Evolutionary conservation across 2,797 vertebrate species (phyloP), one percentile per base, ranked within the genome.

Genomic region (Sebastolobus alascanus): DNA sequence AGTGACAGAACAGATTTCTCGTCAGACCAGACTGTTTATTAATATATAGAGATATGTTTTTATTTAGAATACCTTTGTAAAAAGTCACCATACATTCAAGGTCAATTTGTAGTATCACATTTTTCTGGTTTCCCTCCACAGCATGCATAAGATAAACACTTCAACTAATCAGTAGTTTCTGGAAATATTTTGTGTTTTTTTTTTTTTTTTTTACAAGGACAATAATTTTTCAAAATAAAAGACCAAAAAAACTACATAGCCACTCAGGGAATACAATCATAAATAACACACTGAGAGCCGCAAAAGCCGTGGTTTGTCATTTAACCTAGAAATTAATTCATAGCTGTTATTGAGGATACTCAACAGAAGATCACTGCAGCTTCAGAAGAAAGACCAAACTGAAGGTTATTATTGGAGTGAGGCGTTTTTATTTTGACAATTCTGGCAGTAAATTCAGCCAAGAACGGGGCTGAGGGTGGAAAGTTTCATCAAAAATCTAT

Each of bases 61-160:
- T 96, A 96, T 96, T 95, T 93, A 94, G 93, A 95, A 95, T 95
- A 94, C 93, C 93, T 95, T 95, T 94, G 95, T 96, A 96, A 96
- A 96, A 96, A 96, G 93, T 96, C 95, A 96, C 96, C 95, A 96
- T 96, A 96, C 96, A 96, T 96, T 96, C 95, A 96, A 94, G 89
- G 94, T 95, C 95, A 95, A 95, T 93, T 90, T 92, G 90, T 79
- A 94, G 89, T 84, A 94, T 94, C 91, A 94, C 94, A 94, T 93
- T 93, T 94, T 93, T 52, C 85, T 91, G 87, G 87, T 92, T 92
- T 94, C 93, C 93, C 94, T 95, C 94, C 93, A 95, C 89, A 92
- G 95, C 96, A 96, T 96, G 96, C 96, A 96, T 94, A 94, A 93
- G 91, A 94, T 95, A 91, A 94, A 94, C 92, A 94, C 84, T 90